A percentile compares a stretch with the other conserved stretches of the same genome.
Conservation (phyloP, 2,113 vertebrate species). For the Neopipo cinnamomea region DNA sequence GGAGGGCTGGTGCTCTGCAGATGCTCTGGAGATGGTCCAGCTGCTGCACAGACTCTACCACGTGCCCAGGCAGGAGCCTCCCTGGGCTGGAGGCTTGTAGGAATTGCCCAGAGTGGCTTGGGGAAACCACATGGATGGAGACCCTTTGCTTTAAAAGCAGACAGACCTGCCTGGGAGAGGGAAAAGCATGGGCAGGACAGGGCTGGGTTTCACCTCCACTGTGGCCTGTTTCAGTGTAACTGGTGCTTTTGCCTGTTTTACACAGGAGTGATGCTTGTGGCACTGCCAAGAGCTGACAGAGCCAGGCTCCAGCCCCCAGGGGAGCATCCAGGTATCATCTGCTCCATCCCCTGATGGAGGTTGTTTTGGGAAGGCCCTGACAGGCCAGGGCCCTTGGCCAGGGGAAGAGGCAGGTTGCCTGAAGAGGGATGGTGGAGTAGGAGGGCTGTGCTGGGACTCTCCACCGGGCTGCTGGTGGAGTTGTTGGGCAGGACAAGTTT, state of each 20-base stretch:
- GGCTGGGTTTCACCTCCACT: not conserved
- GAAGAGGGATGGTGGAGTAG: not conserved
- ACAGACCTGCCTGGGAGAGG: not conserved
- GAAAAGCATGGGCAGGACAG: not conserved
- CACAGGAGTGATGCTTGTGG: not conserved
- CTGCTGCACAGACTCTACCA: not conserved
- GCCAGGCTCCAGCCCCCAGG: not conserved
- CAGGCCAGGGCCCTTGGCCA: rapidly evolving
- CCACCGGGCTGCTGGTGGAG: not conserved
- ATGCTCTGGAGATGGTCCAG: not conserved
- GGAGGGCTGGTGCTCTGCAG: not conserved
- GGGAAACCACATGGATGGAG: not conserved
- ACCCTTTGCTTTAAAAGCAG: not conserved
- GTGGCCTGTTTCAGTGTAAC: not conserved
- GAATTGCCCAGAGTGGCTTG: not conserved
- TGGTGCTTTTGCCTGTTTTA: not conserved
- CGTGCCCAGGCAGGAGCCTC: not conserved
- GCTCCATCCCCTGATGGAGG: not conserved
- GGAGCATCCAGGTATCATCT: not conserved
- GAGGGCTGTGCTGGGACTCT: not conserved
- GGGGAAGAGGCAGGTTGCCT: not conserved
- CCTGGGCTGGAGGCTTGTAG: not conserved
- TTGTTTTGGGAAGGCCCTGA: not conserved
- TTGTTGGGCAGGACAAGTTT: not conserved
- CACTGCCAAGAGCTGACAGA: not conserved